Base-by-base conservation (phyloP, 2,888 invertebrate genomes). In the Microchrysa polita region DNA sequence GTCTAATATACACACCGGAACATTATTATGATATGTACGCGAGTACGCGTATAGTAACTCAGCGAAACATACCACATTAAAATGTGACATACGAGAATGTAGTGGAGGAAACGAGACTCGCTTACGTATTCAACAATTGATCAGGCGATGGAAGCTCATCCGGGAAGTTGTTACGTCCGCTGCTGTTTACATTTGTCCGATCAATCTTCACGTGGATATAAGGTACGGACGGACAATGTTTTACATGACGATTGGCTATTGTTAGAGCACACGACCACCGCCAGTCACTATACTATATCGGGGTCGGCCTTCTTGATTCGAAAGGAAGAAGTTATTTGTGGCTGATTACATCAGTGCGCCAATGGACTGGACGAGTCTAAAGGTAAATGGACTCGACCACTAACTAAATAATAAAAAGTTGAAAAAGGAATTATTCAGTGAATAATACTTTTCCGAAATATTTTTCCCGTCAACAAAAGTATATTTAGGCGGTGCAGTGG, bases 131-230 rank as follows among this genome's bases (percentile, higher is more conserved):
- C 75, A 75, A 69, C 73, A 76, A 73, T 73, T 71, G 74, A 73
- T 74, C 74, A 61, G 74, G 73, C 69, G 76, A 76, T 57, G 74
- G 75, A 73, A 74, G 76, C 65, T 74, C 76, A 76, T 76, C 76
- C 76, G 76, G 76, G 76, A 76, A 76, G 74, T 76, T 57, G 74
- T 73, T 67, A 76, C 74, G 76, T 76, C 76, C 76, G 74, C 73
- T 74, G 52, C 72, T 72, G 71, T 55, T 75, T 71, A 69, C 67
- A 73, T 63, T 73, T 67, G 57, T 52, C 69, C 23, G 69, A 69
- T 69, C 69, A 69, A 69, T 48, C 61, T 61, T 40, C 61, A 65
- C 42, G 55, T 55, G 55, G 20, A 16, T 18, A 10, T 34, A 55
- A 55, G 55, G 55, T 55, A 55, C 55, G 2, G 7, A 55, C 55